Conservation (phyloP, 2,888 invertebrate genomes). For the Frankliniella fusca region DNA sequence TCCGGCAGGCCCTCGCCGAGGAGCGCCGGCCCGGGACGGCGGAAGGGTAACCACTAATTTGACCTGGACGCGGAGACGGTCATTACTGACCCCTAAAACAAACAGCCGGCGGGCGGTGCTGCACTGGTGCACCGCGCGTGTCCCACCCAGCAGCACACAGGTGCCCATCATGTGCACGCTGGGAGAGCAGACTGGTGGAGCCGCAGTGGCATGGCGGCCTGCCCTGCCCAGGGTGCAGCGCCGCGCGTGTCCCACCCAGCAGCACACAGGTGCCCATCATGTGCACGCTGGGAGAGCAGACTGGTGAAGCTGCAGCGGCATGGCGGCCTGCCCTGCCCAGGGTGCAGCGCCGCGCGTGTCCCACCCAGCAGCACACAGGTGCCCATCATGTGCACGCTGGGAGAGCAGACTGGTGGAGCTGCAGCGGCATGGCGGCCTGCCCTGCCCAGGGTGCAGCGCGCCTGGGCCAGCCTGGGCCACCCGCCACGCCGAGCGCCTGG, state of each 20-base stretch:
- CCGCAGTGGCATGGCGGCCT: no score
- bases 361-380: no score
- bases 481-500: no score
- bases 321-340: no score
- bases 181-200: neutral
- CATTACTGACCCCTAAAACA: slow-evolving; percentile 7
- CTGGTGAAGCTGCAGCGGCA: neutral
- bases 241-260: no score
- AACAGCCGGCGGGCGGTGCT: neutral
- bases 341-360: no score
- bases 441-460: no score
- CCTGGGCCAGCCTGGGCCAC: no score
- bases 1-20: neutral
- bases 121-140: neutral
- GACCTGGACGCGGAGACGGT: neutral
- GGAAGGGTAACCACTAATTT: slow-evolving; percentile 13
- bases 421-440: no score
- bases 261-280: no score
- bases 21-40: neutral
- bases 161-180: neutral
- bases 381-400: neutral
- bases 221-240: no score
- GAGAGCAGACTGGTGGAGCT: neutral
- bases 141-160: no score
- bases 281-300: neutral